phyloP scores from a whole-genome alignment of 2,113 vertebrate genomes.

The Coryphaenoides rupestris region DNA sequence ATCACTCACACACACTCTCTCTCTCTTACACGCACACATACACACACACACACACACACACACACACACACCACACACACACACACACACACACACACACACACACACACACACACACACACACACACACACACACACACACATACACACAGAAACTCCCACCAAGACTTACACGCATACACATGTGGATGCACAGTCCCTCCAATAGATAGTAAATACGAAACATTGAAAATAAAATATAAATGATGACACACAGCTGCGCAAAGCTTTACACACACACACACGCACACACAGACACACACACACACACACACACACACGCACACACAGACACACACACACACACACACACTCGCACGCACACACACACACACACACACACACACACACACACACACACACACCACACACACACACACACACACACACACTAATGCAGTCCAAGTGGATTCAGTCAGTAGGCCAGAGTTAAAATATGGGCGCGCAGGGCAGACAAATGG shows the following conservation, averaged over 20 bases:
- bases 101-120: constrained; percentile 13
- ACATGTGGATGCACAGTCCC: too few relatives aligned
- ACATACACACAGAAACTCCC: constrained; percentile 3
- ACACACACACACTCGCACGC: constrained; percentile 4
- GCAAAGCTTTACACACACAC: background rate
- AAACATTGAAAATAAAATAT: too few relatives aligned
- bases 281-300: constrained; percentile 4
- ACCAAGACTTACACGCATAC: too few relatives aligned
- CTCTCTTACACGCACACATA: constrained; percentile 16
- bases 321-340: constrained; percentile 18
- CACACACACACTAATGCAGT: constrained; percentile 4
- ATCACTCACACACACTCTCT: constrained; percentile 53
- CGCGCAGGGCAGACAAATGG: constrained; percentile 22
- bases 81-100: background rate
- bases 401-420: constrained; percentile 20
- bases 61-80: background rate
- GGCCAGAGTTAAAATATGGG: too few relatives aligned
- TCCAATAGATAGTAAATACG: too few relatives aligned
- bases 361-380: constrained; percentile 14
- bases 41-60: constrained; percentile 12
- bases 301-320: constrained; percentile 14
- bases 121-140: constrained; percentile 16
- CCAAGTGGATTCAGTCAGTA: constrained; percentile 45
- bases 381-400: background rate
- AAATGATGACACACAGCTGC: too few relatives aligned